Evolutionary conservation across 2,113 vertebrate genomes (phyloP).

Genomic region (Sylvietta virens): DNA sequence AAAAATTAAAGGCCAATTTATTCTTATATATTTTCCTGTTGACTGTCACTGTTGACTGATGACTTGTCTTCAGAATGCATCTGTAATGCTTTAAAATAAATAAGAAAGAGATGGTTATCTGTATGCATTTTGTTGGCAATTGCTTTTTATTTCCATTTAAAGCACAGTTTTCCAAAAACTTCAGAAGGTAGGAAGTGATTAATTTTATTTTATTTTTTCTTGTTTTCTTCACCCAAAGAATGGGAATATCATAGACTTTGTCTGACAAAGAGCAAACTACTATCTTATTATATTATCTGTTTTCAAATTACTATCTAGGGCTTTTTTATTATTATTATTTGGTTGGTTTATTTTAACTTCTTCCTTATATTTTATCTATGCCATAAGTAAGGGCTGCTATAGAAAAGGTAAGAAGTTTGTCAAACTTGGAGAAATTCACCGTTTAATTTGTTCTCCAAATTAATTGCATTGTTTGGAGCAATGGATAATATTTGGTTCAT

Average conservation of each 20-base stretch:
- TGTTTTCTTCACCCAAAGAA: not conserved
- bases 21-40: constrained; percentile 67
- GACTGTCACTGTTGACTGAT: constrained; percentile 65
- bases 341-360: not conserved
- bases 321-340: not conserved
- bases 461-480: not conserved
- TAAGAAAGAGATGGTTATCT: constrained; percentile 43
- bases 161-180: not conserved
- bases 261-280: not conserved
- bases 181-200: not conserved
- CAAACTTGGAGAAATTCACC: not conserved
- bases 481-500: not conserved
- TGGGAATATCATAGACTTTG: not conserved
- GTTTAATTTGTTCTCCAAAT: not conserved
- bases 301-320: not conserved
- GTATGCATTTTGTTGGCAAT: not conserved
- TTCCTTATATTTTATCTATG: not conserved
- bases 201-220: not conserved
- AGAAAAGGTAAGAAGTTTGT: not conserved
- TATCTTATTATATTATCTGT: not conserved
- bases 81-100: constrained; percentile 63
- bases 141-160: not conserved
- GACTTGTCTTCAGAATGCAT: constrained; percentile 57
- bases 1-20: constrained; percentile 73
- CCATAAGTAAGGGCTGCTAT: not conserved